Base-by-base conservation (phyloP, 2,888 invertebrate genomes). In the Perizoma flavofasciatum region DNA sequence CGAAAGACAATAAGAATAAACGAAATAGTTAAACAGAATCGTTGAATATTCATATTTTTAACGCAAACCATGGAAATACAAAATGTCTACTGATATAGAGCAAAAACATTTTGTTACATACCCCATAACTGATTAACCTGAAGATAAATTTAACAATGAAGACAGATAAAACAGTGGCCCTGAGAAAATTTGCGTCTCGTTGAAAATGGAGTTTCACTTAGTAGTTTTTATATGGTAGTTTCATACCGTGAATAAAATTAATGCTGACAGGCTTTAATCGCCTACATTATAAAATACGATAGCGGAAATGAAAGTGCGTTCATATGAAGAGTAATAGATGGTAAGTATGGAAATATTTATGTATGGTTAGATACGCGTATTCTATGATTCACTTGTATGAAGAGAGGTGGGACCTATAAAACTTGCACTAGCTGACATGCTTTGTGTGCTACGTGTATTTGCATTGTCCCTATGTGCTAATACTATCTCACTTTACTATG, bases 101-200 rank as follows among this genome's bases (percentile, higher is more conserved):
- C 58, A 43, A 50, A 49, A 43, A 48, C 56, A 59, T 55, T 22
- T 58, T 61, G 52, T 58, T 58, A 22, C 22, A 56, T 59, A 57
- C 60, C 60, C 63, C 64, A 63, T 51, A 65, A 61, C 64, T 53
- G 68, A 70, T 70, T 69, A 60, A 65, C 52, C 58, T 55, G 69
- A 69, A 70, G 74, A 55, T 66, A 61, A 63, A 39, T 67, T 65
- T 58, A 70, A 69, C 69, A 77, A 78, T 74, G 75, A 67, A 71
- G 72, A 72, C 69, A 75, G 70, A 64, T 69, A 75, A 73, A 79
- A 75, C 67, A 65, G 67, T 76, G 81, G 71, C 81, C 83, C 75
- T 83, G 83, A 83, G 78, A 81, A 78, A 75, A 79, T 77, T 77
- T 72, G 72, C 71, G 70, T 74, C 73, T 74, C 68, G 73, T 73